Evolutionary conservation across 1,140 invertebrate genomes (phyloP).

Genomic region (Heliothis subflexa): DNA sequence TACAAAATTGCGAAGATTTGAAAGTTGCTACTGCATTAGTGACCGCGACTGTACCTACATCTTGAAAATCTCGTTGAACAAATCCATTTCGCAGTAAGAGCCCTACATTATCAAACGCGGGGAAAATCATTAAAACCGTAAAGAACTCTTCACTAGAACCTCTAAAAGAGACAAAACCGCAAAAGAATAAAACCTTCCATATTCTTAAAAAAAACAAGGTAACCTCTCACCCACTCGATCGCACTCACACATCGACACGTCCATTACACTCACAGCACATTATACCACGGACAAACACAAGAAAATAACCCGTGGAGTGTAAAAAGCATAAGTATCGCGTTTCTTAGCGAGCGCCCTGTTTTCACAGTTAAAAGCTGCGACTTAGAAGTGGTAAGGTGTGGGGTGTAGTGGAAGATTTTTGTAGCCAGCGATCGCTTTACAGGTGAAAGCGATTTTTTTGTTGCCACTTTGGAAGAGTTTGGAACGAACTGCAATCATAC

Average conservation of each 20-base stretch:
- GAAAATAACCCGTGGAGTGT: conserved; percentile 34
- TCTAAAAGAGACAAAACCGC: background rate
- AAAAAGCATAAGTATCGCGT: conserved; percentile 57
- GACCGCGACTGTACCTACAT: too few species aligned
- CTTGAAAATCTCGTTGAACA: too few species aligned
- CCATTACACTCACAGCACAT: conserved; percentile 36
- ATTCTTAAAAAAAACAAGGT: conserved; percentile 30
- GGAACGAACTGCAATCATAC: too few species aligned
- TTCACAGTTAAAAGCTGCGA: conserved; percentile 78
- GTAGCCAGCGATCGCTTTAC: conserved; percentile 2
- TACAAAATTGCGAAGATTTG: too few species aligned
- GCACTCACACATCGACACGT: conserved; percentile 4
- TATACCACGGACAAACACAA: conserved; percentile 24
- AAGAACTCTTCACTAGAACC: background rate
- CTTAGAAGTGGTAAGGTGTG: conserved; percentile 47
- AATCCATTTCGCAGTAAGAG: too few species aligned
- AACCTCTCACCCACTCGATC: conserved; percentile 27
- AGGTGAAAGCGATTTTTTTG: conserved; percentile 2
- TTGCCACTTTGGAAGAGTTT: background rate
- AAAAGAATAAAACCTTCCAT: conserved; percentile 46
- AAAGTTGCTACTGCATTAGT: too few species aligned
- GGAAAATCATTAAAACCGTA: background rate
- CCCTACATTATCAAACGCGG: too few species aligned
- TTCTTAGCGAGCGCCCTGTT: conserved; percentile 65
- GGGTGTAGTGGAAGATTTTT: background rate